Evolutionary conservation across 37 sponge, comb jelly and placozoan species (phyloP).

Genomic region (Crambe crambe): DNA sequence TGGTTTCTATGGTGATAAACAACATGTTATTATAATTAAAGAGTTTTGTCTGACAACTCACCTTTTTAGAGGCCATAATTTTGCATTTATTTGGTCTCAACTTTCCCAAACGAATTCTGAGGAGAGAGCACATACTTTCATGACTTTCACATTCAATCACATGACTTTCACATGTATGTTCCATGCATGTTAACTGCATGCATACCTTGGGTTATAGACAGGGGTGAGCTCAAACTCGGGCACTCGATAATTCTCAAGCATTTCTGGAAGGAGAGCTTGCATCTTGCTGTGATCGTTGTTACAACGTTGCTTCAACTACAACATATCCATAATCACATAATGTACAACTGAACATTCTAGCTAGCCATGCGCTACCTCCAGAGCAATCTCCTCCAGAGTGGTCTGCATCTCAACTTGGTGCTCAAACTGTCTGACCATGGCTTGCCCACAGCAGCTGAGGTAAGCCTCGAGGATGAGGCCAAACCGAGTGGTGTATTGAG

Average conservation of each 20-base stretch:
- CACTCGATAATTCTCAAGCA: slow-evolving; percentile 6
- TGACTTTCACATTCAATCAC: background rate
- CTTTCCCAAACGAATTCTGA: slow-evolving; percentile 50
- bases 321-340: background rate
- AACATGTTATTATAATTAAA: background rate
- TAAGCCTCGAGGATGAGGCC: slow-evolving; percentile 82
- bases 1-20: slow-evolving; percentile 50
- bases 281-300: slow-evolving; percentile 49
- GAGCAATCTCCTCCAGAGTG: slow-evolving; percentile 49
- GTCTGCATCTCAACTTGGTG: slow-evolving; percentile 54
- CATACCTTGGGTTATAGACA: slow-evolving; percentile 67
- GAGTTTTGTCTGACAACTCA: slow-evolving; percentile 2
- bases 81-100: slow-evolving; percentile 56
- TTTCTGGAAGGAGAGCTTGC: slow-evolving; percentile 47
- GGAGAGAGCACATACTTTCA: background rate
- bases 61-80: slow-evolving; percentile 63
- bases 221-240: slow-evolving; percentile 32
- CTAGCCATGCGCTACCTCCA: too few species aligned
- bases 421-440: slow-evolving; percentile 59
- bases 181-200: background rate
- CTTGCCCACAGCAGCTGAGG: slow-evolving; percentile 78
- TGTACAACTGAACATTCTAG: too few species aligned
- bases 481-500: slow-evolving; percentile 58
- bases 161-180: background rate
- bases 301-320: slow-evolving; percentile 47